A percentile compares a stretch with the other conserved stretches of the same genome.
Conservation (phyloP, 2,113 vertebrate genomes). For the Synodontis membranacea region DNA sequence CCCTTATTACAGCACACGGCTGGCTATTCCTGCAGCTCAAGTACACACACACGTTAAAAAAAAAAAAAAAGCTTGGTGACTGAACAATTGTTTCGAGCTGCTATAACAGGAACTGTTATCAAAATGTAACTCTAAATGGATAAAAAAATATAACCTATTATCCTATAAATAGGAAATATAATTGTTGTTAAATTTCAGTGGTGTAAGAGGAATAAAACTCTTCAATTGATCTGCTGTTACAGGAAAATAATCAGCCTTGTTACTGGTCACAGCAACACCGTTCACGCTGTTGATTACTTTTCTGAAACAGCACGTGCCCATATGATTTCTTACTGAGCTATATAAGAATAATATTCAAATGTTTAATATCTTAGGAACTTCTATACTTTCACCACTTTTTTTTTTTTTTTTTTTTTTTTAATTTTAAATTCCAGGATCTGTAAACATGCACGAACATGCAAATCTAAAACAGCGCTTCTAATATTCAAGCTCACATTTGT, state of each 20-base stretch:
- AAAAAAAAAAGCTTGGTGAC: background rate
- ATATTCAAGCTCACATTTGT: background rate
- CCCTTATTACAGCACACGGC: conserved; percentile 89
- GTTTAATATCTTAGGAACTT: background rate
- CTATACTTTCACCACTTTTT: background rate
- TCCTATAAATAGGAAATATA: background rate
- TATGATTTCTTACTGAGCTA: background rate
- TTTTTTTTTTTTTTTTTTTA: too few species aligned
- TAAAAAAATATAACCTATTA: background rate
- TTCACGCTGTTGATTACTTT: background rate
- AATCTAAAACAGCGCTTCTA: background rate
- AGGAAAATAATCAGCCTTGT: background rate
- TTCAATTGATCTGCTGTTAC: background rate
- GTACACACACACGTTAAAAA: conserved; percentile 56
- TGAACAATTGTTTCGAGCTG: background rate
- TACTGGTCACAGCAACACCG: background rate
- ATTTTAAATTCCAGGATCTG: background rate
- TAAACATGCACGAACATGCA: background rate
- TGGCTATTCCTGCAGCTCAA: conserved; percentile 85
- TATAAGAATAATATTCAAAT: background rate
- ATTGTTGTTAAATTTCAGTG: background rate
- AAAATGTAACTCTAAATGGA: background rate
- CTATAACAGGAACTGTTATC: background rate
- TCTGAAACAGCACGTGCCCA: background rate
- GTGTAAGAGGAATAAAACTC: background rate